Evolutionary conservation across 2,113 vertebrate genomes (phyloP), one percentile per base, ranked within the genome.

Genomic region (Pycnonotus jocosus): DNA sequence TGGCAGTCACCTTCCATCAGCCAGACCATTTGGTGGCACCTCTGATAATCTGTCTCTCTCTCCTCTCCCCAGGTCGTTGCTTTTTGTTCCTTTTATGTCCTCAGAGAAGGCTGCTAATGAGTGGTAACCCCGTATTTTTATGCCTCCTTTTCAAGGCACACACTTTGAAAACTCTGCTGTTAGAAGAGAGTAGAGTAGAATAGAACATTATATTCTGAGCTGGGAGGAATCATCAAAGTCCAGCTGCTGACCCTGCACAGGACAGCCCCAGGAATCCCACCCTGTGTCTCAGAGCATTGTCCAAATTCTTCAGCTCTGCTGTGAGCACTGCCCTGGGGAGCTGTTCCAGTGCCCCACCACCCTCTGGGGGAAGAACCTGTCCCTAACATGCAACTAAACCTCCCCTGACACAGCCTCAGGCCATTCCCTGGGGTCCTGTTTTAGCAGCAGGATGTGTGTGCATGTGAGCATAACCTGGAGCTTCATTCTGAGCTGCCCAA

Each of bases 71-170:
- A 45, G 60, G 54, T 83, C 69, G 16, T 6, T 92, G 51, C 31
- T 80, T 91, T 88, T 95, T 54, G 73, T 91, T 86, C 51, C 58
- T 72, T 90, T 81, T 25, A 37, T 45, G 45, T 54, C 38, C 60
- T 81, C 27, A 22, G 51, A 78, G 47, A 14, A 47, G 28, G 38
- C 60, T 54, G 56, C 33, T 81, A 44, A 47, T 66, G 71, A 86
- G 40, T 31, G 33, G 30, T 58, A 58, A 50, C 44, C 16, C 25
- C 2, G 2, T 42, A 4, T 86, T 62, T 35, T 50, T 68, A 45
- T 25, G n/a, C 58, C 42, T 83, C 3, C 57, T 35, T 81, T 92
- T 62, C 35, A 35, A 38, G 47, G 12, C 11, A 7, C 6, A 7
- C 16, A 25, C 64, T 83, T 70, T n/a, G 61, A 87, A 79, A 93